Base-by-base conservation (phyloP, 2,113 vertebrate species). In the Coptodon bakossiorum region DNA sequence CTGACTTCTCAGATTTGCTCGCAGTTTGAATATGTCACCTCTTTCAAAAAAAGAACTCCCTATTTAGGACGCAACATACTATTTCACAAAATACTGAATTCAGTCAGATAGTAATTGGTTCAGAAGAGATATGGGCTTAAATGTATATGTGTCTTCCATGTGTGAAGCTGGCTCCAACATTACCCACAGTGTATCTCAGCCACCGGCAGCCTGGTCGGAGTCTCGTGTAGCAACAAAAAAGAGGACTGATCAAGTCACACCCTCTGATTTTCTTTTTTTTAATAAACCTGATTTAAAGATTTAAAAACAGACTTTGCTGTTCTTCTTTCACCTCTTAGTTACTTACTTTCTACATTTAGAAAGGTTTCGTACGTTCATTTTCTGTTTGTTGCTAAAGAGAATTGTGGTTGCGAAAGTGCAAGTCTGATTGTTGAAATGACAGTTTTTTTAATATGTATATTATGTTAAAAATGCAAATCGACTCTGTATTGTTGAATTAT, bases 361-460 rank as follows among this genome's bases (percentile, higher is more conserved):
- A 82, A 31, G 12, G 16, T 31, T 40, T 5, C 22, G 1, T 34
- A 50, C 5, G 2, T 79, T 48, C 56, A 50, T 63, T 86, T 80
- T 82, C 54, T 86, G 45, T 86, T 78, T 34, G 38, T 79, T 59
- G 36, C 6, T 24, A 6, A 63, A 6, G 9, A 78, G 43, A 78
- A 78, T 31, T 48, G 27, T 8, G 3, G 71, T 43, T 43, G 6
- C 63, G 22, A 68, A 38, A 22, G n/a, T 85, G 38, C 16, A 45
- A 91, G 48, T 24, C 48, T 56, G 54, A 56, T 36, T 59, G 71
- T 81, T 83, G 61, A 83, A 89, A 71, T 57, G 6, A 14, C 31
- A 14, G 22, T 68, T 91, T 68, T 91, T 86, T 57, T 78, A 63
- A 86, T 73, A n/a, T 90, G 66, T 89, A 79, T 50, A 48, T 66